Evolutionary conservation across 2,888 invertebrate species (phyloP).

Genomic region (Sarcophaga rosellei): DNA sequence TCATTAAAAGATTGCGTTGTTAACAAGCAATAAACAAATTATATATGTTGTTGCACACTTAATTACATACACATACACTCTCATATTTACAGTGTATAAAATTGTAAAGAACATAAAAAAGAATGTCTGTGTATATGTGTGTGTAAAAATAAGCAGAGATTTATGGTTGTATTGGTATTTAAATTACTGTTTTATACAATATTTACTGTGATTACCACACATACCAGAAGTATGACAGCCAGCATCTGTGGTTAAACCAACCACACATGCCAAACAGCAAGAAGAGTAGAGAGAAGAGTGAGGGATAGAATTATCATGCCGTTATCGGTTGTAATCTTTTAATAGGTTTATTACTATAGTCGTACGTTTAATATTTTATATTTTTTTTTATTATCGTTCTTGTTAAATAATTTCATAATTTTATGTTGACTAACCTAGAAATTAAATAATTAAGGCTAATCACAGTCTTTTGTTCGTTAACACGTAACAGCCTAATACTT

Average conservation of each 20-base stretch:
- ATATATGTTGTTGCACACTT: background rate
- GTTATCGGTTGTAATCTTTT: slow-evolving; percentile 51
- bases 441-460: background rate
- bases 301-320: slow-evolving; percentile 39
- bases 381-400: background rate
- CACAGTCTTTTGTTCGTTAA: no score
- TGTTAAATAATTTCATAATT: slow-evolving; percentile 44
- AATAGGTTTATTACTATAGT: slow-evolving; percentile 40
- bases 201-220: background rate
- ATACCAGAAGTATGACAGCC: background rate
- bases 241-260: background rate
- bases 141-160: no score
- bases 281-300: background rate
- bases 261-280: background rate
- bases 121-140: background rate
- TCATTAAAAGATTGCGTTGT: background rate
- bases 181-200: background rate
- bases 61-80: background rate
- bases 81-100: background rate
- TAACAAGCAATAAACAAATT: background rate
- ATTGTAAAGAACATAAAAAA: background rate
- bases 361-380: background rate
- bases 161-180: no score
- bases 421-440: background rate
- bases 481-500: no score